These are phyloP conservation scores for Lasioglossum lativentre DNA, from an alignment of 2,888 invertebrate genomes.

Conservation along the genomic window DNA sequence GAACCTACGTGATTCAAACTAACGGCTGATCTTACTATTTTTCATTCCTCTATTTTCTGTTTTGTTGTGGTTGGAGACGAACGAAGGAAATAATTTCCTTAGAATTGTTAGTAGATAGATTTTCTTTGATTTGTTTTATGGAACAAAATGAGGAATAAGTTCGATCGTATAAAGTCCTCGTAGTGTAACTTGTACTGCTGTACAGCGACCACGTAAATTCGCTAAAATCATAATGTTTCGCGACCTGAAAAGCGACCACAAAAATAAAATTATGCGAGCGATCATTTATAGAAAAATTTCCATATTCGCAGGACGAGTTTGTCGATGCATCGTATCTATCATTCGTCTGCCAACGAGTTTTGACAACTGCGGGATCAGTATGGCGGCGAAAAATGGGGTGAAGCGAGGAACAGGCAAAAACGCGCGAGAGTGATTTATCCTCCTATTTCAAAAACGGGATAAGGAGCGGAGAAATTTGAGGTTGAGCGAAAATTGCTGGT, in stretches of 20 bases:
- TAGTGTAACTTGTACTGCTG: too few species aligned
- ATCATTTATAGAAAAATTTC: neutral
- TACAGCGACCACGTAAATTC: too few species aligned
- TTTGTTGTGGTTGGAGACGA: too few species aligned
- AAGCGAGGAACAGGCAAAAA: neutral
- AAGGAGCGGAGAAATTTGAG: constrained; percentile 6
- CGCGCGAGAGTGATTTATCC: constrained; percentile 5
- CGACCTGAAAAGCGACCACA: neutral
- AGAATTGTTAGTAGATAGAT: too few species aligned
- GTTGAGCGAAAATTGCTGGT: constrained; percentile 22
- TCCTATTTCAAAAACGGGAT: constrained; percentile 7
- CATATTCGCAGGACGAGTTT: neutral
- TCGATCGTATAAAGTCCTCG: too few species aligned
- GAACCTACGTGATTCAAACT: neutral
- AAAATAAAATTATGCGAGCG: neutral
- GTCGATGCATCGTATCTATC: neutral
- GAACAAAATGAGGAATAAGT: too few species aligned
- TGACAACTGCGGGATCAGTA: neutral
- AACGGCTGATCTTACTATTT: too few species aligned
- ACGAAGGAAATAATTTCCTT: too few species aligned
- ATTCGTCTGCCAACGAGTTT: neutral
- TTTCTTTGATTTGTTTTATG: too few species aligned
- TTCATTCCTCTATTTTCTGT: too few species aligned
- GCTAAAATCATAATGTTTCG: too few species aligned
- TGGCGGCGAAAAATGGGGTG: neutral